Percentiles rank a stretch among this genome's conserved stretches.
Evolutionary conservation across 2,113 vertebrate species (phyloP).

Genomic region (Muntiacus muntjak): DNA sequence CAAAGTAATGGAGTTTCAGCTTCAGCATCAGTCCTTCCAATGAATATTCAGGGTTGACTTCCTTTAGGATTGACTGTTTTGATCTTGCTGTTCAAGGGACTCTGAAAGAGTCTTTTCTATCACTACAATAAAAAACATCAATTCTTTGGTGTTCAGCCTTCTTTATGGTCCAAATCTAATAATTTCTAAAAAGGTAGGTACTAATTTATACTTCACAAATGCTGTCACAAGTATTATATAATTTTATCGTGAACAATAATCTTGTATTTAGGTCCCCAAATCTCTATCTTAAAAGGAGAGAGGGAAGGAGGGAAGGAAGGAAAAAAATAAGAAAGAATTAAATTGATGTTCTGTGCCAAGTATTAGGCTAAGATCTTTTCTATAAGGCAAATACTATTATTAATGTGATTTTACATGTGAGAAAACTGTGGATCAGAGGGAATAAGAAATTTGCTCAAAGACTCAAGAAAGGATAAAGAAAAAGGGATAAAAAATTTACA

Average conservation of each 20-base stretch:
- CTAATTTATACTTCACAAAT: neutral
- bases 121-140: neutral
- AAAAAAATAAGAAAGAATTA: neutral
- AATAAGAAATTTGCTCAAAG: neutral
- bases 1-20: neutral
- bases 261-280: neutral
- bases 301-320: neutral
- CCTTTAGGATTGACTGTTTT: neutral
- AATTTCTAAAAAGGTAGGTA: neutral
- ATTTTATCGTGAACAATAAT: neutral
- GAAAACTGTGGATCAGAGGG: neutral
- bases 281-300: neutral
- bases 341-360: neutral
- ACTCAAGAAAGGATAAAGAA: neutral
- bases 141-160: neutral
- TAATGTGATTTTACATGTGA: neutral
- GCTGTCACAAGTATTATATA: neutral
- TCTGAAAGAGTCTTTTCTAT: neutral
- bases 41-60: neutral
- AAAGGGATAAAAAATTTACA: neutral
- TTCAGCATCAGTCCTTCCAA: neutral
- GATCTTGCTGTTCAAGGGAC: neutral
- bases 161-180: neutral
- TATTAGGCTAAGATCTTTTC: neutral
- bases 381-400: neutral